These are phyloP conservation scores for Cheilosia grossa DNA, from an alignment of 2,888 invertebrate genomes.

Conservation along the genomic window DNA sequence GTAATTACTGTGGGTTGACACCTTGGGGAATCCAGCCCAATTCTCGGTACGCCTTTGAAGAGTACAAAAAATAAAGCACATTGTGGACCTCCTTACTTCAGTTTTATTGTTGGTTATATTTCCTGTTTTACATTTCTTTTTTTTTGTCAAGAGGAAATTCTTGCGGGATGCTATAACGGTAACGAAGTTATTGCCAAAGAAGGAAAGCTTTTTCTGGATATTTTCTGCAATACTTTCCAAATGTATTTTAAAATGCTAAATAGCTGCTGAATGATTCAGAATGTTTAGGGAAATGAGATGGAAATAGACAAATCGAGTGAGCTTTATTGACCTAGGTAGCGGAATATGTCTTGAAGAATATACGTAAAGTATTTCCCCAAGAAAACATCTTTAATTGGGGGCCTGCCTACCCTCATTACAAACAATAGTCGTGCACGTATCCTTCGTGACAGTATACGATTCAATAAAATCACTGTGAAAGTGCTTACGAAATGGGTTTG, in stretches of 20 bases:
- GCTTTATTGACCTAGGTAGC: slow-evolving; percentile 10
- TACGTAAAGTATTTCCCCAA: neutral
- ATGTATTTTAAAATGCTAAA: slow-evolving; percentile 34
- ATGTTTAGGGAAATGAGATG: slow-evolving; percentile 25
- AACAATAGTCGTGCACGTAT: slow-evolving; percentile 18
- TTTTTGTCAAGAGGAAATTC: slow-evolving; percentile 18
- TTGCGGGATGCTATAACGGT: slow-evolving; percentile 22
- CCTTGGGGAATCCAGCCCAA: slow-evolving; percentile 22
- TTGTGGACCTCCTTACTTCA: neutral
- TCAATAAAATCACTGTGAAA: slow-evolving; percentile 51
- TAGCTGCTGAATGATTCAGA: slow-evolving; percentile 50
- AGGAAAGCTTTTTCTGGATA: slow-evolving; percentile 5
- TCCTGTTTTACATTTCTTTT: neutral
- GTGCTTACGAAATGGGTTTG: slow-evolving; percentile 43
- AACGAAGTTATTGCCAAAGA: slow-evolving; percentile 42
- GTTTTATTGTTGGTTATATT: slow-evolving; percentile 16
- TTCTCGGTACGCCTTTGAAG: slow-evolving; percentile 14
- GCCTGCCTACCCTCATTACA: neutral
- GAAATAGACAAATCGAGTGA: slow-evolving; percentile 3
- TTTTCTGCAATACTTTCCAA: slow-evolving; percentile 5
- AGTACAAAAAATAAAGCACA: slow-evolving; percentile 9
- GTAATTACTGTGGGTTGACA: slow-evolving; percentile 42
- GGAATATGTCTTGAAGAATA: neutral
- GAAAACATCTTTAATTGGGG: slow-evolving; percentile 44
- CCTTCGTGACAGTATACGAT: slow-evolving; percentile 6